These are phyloP conservation scores for Ptilodon capucinus DNA, from an alignment of 2,888 invertebrate genomes.

Conservation along the genomic window DNA sequence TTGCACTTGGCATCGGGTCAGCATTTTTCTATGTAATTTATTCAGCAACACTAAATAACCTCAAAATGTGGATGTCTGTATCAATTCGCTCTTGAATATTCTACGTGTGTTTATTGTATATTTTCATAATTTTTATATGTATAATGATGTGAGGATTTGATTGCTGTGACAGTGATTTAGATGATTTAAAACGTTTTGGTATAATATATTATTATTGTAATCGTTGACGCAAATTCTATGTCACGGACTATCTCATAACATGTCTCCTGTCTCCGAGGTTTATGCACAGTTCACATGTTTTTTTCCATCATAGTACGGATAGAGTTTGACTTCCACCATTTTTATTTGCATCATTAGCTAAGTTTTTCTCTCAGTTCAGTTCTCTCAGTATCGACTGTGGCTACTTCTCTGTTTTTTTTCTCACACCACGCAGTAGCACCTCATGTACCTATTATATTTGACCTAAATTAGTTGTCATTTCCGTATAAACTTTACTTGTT, in stretches of 20 bases:
- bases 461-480: too few relatives aligned
- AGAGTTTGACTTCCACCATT: too few relatives aligned
- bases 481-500: too few relatives aligned
- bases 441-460: too few relatives aligned
- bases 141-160: constrained; percentile 10
- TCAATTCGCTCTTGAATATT: constrained; percentile 9
- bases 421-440: too few relatives aligned
- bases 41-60: neutral
- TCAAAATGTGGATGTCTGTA: neutral
- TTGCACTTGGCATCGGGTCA: constrained; percentile 27
- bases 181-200: neutral
- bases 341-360: too few relatives aligned
- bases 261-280: too few relatives aligned
- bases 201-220: neutral
- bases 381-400: too few relatives aligned
- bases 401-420: too few relatives aligned
- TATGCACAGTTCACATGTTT: too few relatives aligned
- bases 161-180: constrained; percentile 24
- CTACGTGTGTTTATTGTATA: constrained; percentile 24
- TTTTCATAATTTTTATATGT: constrained; percentile 22
- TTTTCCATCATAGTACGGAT: too few relatives aligned
- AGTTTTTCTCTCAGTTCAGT: too few relatives aligned
- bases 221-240: neutral
- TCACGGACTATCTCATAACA: neutral
- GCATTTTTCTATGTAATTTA: constrained; percentile 1